phyloP scores from a whole-genome alignment of 2,888 invertebrate genomes.

The Heteropelma amictum region DNA sequence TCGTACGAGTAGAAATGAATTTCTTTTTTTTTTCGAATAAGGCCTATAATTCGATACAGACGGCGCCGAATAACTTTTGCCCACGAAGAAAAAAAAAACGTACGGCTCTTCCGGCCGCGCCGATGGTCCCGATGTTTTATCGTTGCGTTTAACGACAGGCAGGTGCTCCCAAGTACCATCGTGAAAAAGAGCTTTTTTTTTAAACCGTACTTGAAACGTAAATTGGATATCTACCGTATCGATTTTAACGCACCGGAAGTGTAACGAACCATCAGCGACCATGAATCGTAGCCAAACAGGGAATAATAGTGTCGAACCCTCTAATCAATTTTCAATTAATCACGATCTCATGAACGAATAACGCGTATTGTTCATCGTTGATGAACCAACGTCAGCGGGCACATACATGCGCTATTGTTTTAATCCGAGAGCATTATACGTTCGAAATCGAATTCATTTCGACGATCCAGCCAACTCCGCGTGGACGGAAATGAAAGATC shows the following conservation, averaged over 20 bases:
- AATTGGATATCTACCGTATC: not conserved
- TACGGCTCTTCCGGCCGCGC: not conserved
- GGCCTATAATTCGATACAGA: not conserved
- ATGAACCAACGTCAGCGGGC: too few relatives aligned
- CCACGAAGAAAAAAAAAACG: not conserved
- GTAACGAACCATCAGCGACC: not conserved
- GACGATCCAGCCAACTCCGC: too few relatives aligned
- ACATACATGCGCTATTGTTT: too few relatives aligned
- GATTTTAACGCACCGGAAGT: not conserved
- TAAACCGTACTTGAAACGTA: not conserved
- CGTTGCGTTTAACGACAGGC: constrained; percentile 17
- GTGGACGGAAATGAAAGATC: too few relatives aligned
- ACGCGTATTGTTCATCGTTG: too few relatives aligned
- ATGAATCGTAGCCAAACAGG: not conserved
- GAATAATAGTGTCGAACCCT: not conserved
- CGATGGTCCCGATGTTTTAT: constrained; percentile 14
- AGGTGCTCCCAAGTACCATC: constrained; percentile 17
- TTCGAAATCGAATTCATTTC: too few relatives aligned
- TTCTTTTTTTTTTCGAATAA: not conserved
- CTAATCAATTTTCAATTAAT: too few relatives aligned
- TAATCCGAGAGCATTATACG: too few relatives aligned
- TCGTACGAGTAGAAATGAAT: too few relatives aligned
- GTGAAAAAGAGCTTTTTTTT: not conserved
- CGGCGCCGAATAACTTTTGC: constrained; percentile 8
- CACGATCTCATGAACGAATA: too few relatives aligned